Evolutionary conservation across 1,140 invertebrate genomes (phyloP), one percentile per base, ranked within the genome.

Genomic region (Neodiprion fabricii): DNA sequence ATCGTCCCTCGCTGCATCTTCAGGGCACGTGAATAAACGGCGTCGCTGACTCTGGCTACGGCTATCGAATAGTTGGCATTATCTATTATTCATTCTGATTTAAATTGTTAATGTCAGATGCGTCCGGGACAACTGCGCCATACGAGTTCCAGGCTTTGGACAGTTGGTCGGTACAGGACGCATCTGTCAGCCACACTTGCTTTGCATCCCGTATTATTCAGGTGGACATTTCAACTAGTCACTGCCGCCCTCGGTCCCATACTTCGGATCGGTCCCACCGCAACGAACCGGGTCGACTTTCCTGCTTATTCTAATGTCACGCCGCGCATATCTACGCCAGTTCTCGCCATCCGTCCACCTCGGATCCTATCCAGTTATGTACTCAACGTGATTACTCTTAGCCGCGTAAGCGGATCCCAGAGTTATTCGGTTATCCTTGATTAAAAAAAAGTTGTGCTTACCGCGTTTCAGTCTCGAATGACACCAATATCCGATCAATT

Each of bases 51-150:
- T 61, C n/a, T 9, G 11, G 53, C 53, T 61, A 7, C n/a, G 9
- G 11, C 53, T 40, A 12, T 49, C n/a, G 70, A 71, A 71, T 71
- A 47, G 47, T 71, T 71, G 48, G 23, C 48, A 71, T 71, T 71
- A 71, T 71, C 47, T 40, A 71, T 71, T 71, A 71, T 71, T 71
- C 70, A 71, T 71, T 23, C 70, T 71, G 21, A 71, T 71, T 71
- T 71, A 71, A 71, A 71, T 71, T 71, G 70, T 71, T 71, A 71
- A 71, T 40, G 48, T 17, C 14, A 49, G 40, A 71, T 71, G 70
- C 48, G 70, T 71, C 21, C 21, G 17, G 67, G 67, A 47, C 40
- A 69, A 47, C 40, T 69, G 67, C 67, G 17, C 67, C 11, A 61
- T 17, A 12, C 53, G 53, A 61, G 11, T 61, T 61, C n/a, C 11